Evolutionary conservation across 2,113 vertebrate genomes (phyloP), one percentile per base, ranked within the genome.

Genomic region (Neogobius melanostomus): DNA sequence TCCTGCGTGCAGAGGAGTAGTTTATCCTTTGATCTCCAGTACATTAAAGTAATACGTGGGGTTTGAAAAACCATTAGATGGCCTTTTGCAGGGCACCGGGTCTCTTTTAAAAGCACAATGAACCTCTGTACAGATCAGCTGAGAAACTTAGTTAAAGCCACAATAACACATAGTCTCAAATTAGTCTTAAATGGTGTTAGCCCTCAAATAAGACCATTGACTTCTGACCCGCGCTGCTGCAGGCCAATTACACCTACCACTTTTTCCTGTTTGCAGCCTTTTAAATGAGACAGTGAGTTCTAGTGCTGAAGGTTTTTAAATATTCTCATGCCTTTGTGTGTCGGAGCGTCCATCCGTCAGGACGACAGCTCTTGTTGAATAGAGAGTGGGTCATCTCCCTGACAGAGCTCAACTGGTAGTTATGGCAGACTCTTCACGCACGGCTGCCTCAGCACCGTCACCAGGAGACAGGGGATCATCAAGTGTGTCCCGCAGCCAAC

Each of bases 351-450:
- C 28, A 71, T 81, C 73, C 69, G 86, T 91, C 86, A 83, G 76
- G 17, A 69, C 74, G 79, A 83, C 80, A 83, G 76, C 69, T 79
- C 85, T 85, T 76, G 86, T 83, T 84, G 87, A 88, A 84, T 80
- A 82, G 76, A 79, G 84, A 86, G 83, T 66, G 82, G 90, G 87
- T 90, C 88, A 80, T 87, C 85, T 89, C 79, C 75, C 82, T 92
- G 91, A 92, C 91, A 89, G 88, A 82, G 82, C 89, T 87, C 90
- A 88, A 85, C 87, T 82, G 88, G 85, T 92, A 89, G 90, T 89
- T 90, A 88, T 91, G 86, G 84, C 86, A 88, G 89, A 81, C 65
- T 84, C 59, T 80, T 75, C 73, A 90, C 81, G 86, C 86, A 84
- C 90, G 85, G 81, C 85, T 89, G 89, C 69, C 76, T 88, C 66